Evolutionary conservation across 35 echinoderm and acorn worm genomes (phyloP).

Genomic region (Ophioderma brevispina): DNA sequence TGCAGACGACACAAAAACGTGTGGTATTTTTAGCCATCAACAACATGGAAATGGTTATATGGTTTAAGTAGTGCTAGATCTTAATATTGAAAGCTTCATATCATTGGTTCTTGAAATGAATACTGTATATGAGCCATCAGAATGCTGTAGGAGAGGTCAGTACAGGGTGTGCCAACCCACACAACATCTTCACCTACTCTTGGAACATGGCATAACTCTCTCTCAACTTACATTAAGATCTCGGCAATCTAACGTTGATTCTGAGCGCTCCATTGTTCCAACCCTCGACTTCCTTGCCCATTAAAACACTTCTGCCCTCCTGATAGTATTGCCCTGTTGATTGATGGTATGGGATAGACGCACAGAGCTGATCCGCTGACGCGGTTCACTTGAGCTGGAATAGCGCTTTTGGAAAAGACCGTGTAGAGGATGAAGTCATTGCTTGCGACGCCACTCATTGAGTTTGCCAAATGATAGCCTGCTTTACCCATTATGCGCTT

Average conservation of each 20-base stretch:
- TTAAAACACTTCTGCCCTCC: constrained; percentile 64
- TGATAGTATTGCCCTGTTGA: constrained; percentile 16
- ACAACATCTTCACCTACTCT: background rate
- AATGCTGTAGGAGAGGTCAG: too few relatives aligned
- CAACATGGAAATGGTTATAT: too few relatives aligned
- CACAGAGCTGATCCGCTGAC: constrained; percentile 53
- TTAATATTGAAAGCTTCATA: too few relatives aligned
- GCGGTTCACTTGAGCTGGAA: background rate
- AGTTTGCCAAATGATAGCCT: constrained; percentile 20
- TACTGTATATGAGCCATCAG: too few relatives aligned
- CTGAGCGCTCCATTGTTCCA: constrained; percentile 7
- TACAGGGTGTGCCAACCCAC: too few relatives aligned
- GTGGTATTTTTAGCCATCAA: too few relatives aligned
- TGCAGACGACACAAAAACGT: too few relatives aligned
- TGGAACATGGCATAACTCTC: too few relatives aligned
- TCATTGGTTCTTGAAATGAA: too few relatives aligned
- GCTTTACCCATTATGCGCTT: constrained; percentile 64
- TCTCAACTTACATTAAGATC: background rate
- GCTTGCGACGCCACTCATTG: background rate
- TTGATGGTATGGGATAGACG: constrained; percentile 42
- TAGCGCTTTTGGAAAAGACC: constrained; percentile 46
- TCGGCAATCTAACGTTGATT: background rate
- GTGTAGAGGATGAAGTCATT: constrained; percentile 59
- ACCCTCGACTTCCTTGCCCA: background rate
- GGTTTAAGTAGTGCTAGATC: too few relatives aligned